Conservation (phyloP, 2,113 vertebrate genomes). For the Pluvialis apricaria region DNA sequence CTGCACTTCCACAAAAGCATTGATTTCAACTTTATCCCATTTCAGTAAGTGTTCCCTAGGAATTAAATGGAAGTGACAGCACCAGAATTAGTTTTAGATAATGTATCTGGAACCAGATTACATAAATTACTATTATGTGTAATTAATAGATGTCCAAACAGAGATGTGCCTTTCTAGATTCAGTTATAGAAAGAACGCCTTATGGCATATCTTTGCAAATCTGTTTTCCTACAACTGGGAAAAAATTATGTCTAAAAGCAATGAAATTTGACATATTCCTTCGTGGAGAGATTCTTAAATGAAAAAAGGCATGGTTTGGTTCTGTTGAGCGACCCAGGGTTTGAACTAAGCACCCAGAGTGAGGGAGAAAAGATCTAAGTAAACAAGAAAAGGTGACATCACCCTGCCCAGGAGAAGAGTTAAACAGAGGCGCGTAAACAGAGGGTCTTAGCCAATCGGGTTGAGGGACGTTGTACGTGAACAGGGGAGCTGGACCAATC, state of each 20-base stretch:
- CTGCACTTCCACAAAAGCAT: neutral
- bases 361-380: too few relatives aligned
- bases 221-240: neutral
- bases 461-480: too few relatives aligned
- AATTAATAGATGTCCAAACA: constrained; percentile 13
- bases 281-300: too few relatives aligned
- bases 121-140: neutral
- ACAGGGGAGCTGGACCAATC: too few relatives aligned
- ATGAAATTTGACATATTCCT: neutral
- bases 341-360: too few relatives aligned
- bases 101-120: neutral
- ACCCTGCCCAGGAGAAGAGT: too few relatives aligned
- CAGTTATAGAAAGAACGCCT: neutral
- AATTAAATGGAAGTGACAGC: constrained; percentile 33
- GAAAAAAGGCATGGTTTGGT: too few relatives aligned
- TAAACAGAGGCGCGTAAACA: too few relatives aligned
- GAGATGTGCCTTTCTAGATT: neutral
- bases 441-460: too few relatives aligned
- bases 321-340: too few relatives aligned
- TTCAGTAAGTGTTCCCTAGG: neutral
- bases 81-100: neutral
- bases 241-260: neutral
- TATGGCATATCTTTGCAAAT: neutral
- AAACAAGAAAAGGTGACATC: too few relatives aligned
- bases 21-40: neutral